Percentiles rank a stretch among this genome's conserved stretches.
These are phyloP conservation scores for Balearica regulorum DNA, from an alignment of 2,797 vertebrate genomes.

Conservation along the genomic window DNA sequence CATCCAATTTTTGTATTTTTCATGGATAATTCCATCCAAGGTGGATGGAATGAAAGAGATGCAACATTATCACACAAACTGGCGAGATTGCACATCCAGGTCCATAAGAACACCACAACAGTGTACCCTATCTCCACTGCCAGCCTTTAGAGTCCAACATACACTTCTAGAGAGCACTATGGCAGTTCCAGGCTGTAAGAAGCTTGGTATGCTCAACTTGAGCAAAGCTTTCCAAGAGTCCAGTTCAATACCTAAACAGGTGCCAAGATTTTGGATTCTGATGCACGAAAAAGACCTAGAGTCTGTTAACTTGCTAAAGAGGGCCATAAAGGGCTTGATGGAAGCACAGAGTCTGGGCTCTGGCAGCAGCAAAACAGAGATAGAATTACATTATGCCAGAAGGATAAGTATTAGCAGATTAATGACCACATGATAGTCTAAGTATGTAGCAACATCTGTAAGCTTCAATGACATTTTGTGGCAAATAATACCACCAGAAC, in stretches of 20 bases:
- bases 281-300: background rate
- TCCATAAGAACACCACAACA: background rate
- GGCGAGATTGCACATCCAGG: background rate
- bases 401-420: background rate
- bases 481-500: background rate
- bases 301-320: background rate
- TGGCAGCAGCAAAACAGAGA: background rate
- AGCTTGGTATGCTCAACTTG: conserved; percentile 8
- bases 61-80: background rate
- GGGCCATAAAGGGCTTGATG: background rate
- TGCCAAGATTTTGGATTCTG: background rate
- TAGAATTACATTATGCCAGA: background rate
- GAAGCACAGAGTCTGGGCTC: background rate
- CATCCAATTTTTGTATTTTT: background rate
- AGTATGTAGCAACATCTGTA: background rate
- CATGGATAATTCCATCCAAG: background rate
- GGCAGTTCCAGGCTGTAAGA: background rate
- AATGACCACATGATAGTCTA: background rate
- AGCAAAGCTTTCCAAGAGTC: conserved; percentile 24
- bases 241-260: background rate
- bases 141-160: background rate
- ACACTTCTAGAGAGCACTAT: background rate
- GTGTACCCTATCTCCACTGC: background rate
- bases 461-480: background rate
- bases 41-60: background rate